A percentile compares a stretch with the other conserved stretches of the same genome.
Conservation (phyloP, 2,113 vertebrate genomes). For the Sebastes schlegelii region DNA sequence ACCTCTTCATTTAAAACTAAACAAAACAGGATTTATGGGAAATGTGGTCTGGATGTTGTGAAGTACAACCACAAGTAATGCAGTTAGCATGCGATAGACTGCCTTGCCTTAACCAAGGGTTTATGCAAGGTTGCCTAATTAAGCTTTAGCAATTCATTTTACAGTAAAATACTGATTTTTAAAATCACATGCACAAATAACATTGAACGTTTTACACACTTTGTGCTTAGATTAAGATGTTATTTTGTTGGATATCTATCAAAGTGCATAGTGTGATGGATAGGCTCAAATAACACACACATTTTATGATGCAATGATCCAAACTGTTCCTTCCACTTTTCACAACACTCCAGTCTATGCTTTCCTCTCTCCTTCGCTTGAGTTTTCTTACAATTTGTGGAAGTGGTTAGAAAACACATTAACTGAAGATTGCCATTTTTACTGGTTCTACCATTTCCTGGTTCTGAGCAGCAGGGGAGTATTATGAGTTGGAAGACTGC, state of each 20-base stretch:
- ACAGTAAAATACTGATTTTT: not conserved
- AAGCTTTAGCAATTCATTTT: not conserved
- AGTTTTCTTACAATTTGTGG: slow-evolving; percentile 3
- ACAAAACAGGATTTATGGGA: slow-evolving; percentile 23
- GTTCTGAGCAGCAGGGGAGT: slow-evolving; percentile 8
- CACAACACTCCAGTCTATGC: not conserved
- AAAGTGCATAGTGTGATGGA: not conserved
- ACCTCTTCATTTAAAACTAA: slow-evolving; percentile 16
- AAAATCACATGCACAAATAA: not conserved
- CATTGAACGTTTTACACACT: not conserved
- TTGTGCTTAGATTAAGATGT: not conserved
- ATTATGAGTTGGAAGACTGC: not conserved
- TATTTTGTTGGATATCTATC: not conserved
- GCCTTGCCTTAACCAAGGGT: not conserved
- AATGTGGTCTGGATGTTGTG: slow-evolving; percentile 33
- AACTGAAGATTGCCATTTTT: slow-evolving; percentile 26
- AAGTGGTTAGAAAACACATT: slow-evolving; percentile 25
- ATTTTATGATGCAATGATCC: not conserved
- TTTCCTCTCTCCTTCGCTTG: not conserved
- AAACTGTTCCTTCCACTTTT: not conserved
- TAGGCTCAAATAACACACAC: not conserved
- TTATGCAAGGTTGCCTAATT: not conserved
- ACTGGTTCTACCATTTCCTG: slow-evolving; percentile 2
- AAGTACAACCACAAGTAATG: slow-evolving; percentile 32
- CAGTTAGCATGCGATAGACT: not conserved